Evolutionary conservation across 2,888 invertebrate species (phyloP), one percentile per base, ranked within the genome.

Genomic region (Spodoptera picta): DNA sequence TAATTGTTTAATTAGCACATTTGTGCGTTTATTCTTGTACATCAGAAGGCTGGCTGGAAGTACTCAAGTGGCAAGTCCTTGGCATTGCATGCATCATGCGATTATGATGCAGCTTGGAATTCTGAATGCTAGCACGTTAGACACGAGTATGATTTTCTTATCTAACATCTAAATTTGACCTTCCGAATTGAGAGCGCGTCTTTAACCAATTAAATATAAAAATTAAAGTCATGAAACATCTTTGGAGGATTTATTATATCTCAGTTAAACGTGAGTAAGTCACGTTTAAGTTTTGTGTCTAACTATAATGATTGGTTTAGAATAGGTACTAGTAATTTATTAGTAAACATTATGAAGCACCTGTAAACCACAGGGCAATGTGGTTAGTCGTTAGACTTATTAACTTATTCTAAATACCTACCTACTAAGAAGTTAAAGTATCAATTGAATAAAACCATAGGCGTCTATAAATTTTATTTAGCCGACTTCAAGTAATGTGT

Each of bases 81-180:
- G 79, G 60, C 79, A 74, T 71, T 73, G 70, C 69, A 71, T 65
- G 69, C 65, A 74, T 75, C 61, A 72, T 66, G 66, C 74, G 44
- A 69, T 66, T 53, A 53, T 61, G 43, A 49, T 43, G 50, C 48
- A 57, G 52, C 53, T 73, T 64, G 59, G 56, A 63, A 63, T 71
- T 58, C 59, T 45, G 47, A 58, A 23, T 12, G 12, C 36, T n/a
- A 31, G 19, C 23, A 46, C 27, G 44, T 45, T 45, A 23, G 10
- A 51, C 48, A 47, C n/a, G 31, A 42, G 7, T 43, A 23, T 49
- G 54, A 69, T 54, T 41, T 47, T 9, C 36, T 27, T 27, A 19
- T 12, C 5, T 23, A 19, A 68, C 51, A 31, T 36, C 48, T n/a
- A 27, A 3, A 63, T 41, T 23, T 42, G 42, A 51, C 73, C 73